Conservation (phyloP, 2,888 invertebrate genomes). For the Orchestes rusci region DNA sequence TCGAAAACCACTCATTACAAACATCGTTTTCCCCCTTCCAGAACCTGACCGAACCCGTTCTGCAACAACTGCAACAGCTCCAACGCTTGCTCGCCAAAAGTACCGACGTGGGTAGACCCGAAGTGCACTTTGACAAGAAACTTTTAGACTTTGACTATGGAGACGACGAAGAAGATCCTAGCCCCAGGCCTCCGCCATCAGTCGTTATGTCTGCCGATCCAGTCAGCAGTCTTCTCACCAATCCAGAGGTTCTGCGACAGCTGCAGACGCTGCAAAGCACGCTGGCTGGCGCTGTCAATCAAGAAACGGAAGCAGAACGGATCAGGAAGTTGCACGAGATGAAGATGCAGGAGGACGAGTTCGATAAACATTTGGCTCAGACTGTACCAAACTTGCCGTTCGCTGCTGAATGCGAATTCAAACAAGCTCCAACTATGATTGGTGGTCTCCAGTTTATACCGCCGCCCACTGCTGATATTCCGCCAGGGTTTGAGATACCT, state of each 20-base stretch:
- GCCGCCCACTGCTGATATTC: too few relatives aligned
- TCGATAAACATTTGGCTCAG: conserved; percentile 67
- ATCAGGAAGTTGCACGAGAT: conserved; percentile 60
- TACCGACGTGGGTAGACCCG: conserved; percentile 36
- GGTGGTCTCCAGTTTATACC: conserved; percentile 18
- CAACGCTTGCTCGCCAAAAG: conserved; percentile 51
- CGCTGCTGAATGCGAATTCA: conserved; percentile 58
- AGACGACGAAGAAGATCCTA: conserved; percentile 79
- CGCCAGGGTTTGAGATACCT: too few relatives aligned
- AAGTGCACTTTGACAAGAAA: conserved; percentile 74
- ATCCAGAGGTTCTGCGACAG: conserved; percentile 84
- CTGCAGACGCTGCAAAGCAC: conserved; percentile 61
- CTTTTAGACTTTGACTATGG: conserved; percentile 87
- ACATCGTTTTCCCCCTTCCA: too few relatives aligned
- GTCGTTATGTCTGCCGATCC: conserved; percentile 29
- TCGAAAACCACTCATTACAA: too few relatives aligned
- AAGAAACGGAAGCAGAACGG: conserved; percentile 52
- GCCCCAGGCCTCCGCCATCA: conserved; percentile 41
- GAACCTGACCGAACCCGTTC: conserved; percentile 40
- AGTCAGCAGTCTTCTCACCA: conserved; percentile 58
- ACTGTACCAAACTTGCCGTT: conserved; percentile 63
- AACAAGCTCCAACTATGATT: conserved; percentile 33
- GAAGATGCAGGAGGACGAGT: conserved; percentile 67
- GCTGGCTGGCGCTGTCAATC: conserved; percentile 40
- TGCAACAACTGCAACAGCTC: conserved; percentile 55